A percentile compares a stretch with the other conserved stretches of the same genome.
Conservation (phyloP, 2,888 invertebrate species). For the Philereme vetulata region DNA sequence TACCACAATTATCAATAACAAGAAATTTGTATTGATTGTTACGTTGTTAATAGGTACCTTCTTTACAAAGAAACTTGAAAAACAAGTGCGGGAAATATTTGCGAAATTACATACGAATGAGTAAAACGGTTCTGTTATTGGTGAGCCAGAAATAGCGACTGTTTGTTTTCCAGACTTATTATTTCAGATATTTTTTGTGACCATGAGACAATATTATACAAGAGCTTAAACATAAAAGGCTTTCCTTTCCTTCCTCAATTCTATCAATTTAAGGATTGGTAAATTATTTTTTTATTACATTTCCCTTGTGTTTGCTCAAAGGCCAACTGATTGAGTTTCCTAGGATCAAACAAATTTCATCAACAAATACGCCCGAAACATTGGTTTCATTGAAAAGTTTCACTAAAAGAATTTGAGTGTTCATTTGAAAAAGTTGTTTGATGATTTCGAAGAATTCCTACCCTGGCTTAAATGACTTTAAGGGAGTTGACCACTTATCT, state of each 20-base stretch:
- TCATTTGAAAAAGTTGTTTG: slow-evolving; percentile 45
- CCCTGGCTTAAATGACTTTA: too few species aligned
- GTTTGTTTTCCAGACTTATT: slow-evolving; percentile 4
- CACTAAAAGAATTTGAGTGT: slow-evolving; percentile 35
- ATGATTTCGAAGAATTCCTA: slow-evolving; percentile 19
- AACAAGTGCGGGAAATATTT: too few species aligned
- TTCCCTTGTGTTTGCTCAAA: slow-evolving; percentile 20
- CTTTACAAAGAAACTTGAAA: too few species aligned
- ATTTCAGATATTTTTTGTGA: slow-evolving; percentile 7
- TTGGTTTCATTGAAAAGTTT: slow-evolving; percentile 38
- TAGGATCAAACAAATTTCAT: slow-evolving; percentile 34
- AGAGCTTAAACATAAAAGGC: slow-evolving; percentile 7
- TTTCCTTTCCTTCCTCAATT: slow-evolving; percentile 12
- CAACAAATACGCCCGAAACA: slow-evolving; percentile 29
- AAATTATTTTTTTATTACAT: slow-evolving; percentile 10
- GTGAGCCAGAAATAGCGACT: slow-evolving; percentile 11
- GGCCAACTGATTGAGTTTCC: slow-evolving; percentile 32
- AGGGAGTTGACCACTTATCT: too few species aligned
- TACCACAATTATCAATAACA: too few species aligned
- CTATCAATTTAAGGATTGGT: slow-evolving; percentile 16
- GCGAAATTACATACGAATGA: background rate
- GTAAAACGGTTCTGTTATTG: background rate
- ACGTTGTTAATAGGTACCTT: too few species aligned
- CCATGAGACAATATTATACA: slow-evolving; percentile 11
- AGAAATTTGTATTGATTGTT: too few species aligned